Evolutionary conservation across 2,888 invertebrate species (phyloP).

Genomic region (Acleris laterana): DNA sequence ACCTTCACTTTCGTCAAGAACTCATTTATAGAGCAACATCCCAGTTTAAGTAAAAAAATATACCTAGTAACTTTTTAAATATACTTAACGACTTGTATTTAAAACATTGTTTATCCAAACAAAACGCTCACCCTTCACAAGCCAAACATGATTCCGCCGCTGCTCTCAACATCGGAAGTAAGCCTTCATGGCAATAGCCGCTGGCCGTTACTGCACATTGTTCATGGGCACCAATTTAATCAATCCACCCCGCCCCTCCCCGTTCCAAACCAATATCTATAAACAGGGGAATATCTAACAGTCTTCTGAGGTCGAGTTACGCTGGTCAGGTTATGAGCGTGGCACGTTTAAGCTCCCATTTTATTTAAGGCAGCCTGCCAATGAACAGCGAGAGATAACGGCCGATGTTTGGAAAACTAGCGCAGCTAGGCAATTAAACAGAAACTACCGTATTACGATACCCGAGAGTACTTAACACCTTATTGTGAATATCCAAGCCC

Average conservation of each 20-base stretch:
- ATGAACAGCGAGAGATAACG: constrained; percentile 48
- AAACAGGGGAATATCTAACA: constrained; percentile 31
- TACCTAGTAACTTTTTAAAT: too few species aligned
- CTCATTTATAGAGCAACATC: too few species aligned
- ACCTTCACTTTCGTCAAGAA: too few species aligned
- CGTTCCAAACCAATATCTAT: constrained; percentile 20
- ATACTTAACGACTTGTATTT: neutral
- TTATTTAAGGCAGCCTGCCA: constrained; percentile 70
- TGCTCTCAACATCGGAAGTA: constrained; percentile 43
- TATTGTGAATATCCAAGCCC: constrained; percentile 1
- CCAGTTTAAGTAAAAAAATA: too few species aligned
- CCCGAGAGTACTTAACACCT: constrained; percentile 42
- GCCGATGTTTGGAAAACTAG: constrained; percentile 48
- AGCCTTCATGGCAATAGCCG: constrained; percentile 46
- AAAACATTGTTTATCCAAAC: constrained; percentile 16
- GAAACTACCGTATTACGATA: constrained; percentile 39
- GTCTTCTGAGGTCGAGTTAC: constrained; percentile 9
- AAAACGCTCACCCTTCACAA: constrained; percentile 28
- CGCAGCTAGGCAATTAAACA: constrained; percentile 47
- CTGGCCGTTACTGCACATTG: constrained; percentile 47
- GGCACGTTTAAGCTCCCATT: constrained; percentile 54
- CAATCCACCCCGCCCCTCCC: constrained; percentile 30
- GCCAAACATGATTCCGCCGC: constrained; percentile 34
- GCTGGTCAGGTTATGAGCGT: constrained; percentile 47
- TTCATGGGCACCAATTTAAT: constrained; percentile 44